Evolutionary conservation across 2,797 vertebrate species (phyloP).

Genomic region (Coranthus polyacanthus): DNA sequence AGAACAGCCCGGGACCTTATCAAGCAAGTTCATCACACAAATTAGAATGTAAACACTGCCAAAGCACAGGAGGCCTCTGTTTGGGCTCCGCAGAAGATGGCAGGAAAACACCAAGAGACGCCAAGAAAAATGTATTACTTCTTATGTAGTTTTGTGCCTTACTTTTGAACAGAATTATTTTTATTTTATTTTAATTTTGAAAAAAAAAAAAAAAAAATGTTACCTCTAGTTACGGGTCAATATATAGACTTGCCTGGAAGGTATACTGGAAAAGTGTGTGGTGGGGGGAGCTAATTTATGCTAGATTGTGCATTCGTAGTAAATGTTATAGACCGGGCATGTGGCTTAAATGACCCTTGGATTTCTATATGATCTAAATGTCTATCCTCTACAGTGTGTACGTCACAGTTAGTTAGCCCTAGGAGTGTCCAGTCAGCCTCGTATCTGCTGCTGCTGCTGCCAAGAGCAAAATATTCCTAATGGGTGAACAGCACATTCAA

Average conservation of each 20-base stretch:
- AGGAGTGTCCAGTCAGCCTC: neutral
- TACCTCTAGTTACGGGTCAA: neutral
- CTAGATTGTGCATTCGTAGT: neutral
- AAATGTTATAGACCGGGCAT: neutral
- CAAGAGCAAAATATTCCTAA: slow-evolving; percentile 41
- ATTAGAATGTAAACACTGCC: slow-evolving; percentile 79
- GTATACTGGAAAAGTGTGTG: neutral
- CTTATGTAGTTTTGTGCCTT: too few species aligned
- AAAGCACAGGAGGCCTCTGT: slow-evolving; percentile 43
- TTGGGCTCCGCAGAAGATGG: slow-evolving; percentile 44
- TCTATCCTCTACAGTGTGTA: neutral
- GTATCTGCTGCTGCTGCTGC: slow-evolving; percentile 32
- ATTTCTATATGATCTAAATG: neutral
- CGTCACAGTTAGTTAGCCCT: neutral
- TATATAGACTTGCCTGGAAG: neutral
- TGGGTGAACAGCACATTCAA: slow-evolving; percentile 25
- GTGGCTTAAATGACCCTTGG: neutral
- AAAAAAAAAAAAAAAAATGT: neutral
- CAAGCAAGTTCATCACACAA: slow-evolving; percentile 68
- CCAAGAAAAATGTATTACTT: slow-evolving; percentile 27
- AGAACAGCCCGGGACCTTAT: slow-evolving; percentile 72
- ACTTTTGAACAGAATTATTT: neutral
- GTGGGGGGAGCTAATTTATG: neutral
- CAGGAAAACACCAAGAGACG: too few species aligned
- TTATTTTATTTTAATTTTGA: slow-evolving; percentile 5